Conservation (phyloP, 2,113 vertebrate genomes). For the Rhynchomys soricoides region DNA sequence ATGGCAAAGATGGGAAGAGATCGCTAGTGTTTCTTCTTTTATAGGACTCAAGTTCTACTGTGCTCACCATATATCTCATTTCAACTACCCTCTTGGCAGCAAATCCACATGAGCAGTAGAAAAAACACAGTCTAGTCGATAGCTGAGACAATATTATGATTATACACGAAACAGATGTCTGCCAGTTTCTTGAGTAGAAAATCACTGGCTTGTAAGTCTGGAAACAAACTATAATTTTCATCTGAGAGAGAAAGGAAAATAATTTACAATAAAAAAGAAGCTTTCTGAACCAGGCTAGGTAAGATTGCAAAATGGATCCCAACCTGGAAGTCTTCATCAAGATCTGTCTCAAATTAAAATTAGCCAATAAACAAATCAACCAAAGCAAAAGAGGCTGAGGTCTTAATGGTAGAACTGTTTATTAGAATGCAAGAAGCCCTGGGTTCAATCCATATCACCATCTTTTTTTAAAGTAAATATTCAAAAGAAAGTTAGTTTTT, state of each 20-base stretch:
- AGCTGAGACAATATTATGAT: background rate
- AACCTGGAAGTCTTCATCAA: background rate
- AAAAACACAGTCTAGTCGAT: background rate
- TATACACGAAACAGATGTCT: background rate
- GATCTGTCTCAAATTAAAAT: background rate
- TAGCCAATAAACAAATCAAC: background rate
- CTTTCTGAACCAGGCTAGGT: slow-evolving; percentile 21
- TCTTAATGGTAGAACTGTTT: background rate
- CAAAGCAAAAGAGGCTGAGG: background rate
- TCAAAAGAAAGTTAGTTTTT: background rate
- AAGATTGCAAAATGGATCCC: background rate
- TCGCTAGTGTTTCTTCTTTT: background rate
- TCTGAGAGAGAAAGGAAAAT: background rate
- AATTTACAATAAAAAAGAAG: background rate
- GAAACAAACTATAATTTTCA: background rate
- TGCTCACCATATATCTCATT: background rate
- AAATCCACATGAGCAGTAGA: no score
- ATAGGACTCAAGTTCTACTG: background rate
- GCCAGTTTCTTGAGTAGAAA: background rate
- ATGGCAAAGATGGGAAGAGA: background rate
- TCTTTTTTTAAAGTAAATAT: background rate
- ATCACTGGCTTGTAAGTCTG: background rate
- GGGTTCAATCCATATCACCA: background rate
- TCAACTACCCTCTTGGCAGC: background rate
- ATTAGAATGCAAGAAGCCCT: background rate